Base-by-base conservation (phyloP, 2,113 vertebrate genomes). In the Tyrannus savana region DNA sequence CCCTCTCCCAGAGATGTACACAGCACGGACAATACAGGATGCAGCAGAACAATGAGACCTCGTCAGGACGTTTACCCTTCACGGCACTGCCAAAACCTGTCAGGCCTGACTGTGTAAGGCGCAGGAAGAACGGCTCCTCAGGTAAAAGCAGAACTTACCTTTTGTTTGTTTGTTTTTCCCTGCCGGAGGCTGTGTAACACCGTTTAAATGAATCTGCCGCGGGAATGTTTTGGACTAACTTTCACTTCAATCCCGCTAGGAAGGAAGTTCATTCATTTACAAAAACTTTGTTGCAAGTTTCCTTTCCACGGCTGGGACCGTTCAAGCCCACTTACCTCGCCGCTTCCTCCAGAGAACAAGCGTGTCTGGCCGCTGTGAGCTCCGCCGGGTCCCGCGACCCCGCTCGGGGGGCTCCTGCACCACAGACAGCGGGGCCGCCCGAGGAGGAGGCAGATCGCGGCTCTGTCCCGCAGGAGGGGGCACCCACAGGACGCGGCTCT, bases 1-100 rank as follows among this genome's bases (percentile, higher is more conserved):
- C 7, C 12, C 4, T 66, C 6, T 14, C 9, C 37, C 6, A 4
- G 37, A 44, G 42, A 19, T 18, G 7, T 6, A 8, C 17, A 14
- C 16, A 39, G 30, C 19, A 10, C 0, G 31, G 23, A 31, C 30
- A 42, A 4, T 9, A 23, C 19, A 1, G 0, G 16, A n/a, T 3
- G 67, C 4, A 50, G 55, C 6, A 3, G 25, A 68, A 27, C 33
- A 33, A 30, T 1, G 44, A 22, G 44, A 9, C 23, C 30, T 56
- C 63, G 23, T 28, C 33, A 33, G 80, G 14, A 21, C 3, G 0
- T 3, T 25, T 3, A 27, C 21, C 7, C 47, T 49, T 47, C 31
- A 4, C 0, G 0, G 22, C 22, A 2, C 33, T 16, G 35, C 19
- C 71, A 44, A 42, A 33, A 17, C n/a, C 78, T 9, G 44, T 3